These are phyloP conservation scores for Chiroxiphia lanceolata DNA, from an alignment of 2,797 vertebrate genomes.

Conservation along the genomic window DNA sequence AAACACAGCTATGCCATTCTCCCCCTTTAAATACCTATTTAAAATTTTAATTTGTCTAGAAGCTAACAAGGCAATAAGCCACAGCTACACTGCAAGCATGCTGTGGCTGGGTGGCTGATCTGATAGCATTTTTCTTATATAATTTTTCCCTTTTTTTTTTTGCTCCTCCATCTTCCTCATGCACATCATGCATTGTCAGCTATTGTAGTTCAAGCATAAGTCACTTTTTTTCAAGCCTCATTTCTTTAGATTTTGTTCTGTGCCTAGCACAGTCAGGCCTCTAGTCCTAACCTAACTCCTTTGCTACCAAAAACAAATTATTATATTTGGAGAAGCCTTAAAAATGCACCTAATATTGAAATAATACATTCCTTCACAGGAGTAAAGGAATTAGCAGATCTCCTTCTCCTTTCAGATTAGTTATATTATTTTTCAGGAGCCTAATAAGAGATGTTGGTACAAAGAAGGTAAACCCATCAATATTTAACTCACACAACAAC, in stretches of 20 bases:
- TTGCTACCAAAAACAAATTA: neutral
- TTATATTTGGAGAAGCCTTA: neutral
- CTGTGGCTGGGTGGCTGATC: neutral
- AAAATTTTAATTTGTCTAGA: neutral
- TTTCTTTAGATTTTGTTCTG: neutral
- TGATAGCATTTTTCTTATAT: neutral
- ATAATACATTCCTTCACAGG: neutral
- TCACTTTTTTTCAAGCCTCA: neutral
- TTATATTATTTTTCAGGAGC: neutral
- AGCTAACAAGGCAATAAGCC: neutral
- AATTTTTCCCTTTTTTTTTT: neutral
- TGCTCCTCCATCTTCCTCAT: neutral
- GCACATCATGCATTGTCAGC: neutral
- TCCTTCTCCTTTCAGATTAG: neutral
- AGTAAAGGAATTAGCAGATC: neutral
- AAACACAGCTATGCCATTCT: neutral
- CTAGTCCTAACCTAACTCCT: neutral
- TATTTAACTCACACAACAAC: slow-evolving; percentile 4
- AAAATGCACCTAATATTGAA: neutral
- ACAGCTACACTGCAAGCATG: neutral
- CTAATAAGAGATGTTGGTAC: neutral
- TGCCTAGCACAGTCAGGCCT: neutral
- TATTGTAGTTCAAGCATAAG: neutral
- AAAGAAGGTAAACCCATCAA: neutral
- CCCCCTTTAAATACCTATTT: neutral